Percentiles rank a stretch among this genome's conserved stretches.
phyloP scores from a whole-genome alignment of 2,888 invertebrate genomes.

The Mythimna ferrago region DNA sequence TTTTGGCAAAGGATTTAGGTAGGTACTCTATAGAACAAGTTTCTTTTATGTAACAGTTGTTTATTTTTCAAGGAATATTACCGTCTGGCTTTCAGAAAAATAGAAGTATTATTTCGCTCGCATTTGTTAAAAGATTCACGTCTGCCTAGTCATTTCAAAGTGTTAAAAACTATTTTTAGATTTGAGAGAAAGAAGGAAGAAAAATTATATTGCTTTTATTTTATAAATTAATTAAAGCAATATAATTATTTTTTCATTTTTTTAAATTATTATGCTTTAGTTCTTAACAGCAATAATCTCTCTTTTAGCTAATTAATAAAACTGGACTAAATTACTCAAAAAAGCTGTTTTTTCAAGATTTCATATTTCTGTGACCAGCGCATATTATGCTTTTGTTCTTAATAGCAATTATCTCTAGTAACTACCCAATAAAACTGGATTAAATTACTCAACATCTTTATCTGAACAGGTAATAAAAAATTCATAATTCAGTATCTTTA shows the following conservation, averaged over 20 bases:
- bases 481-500: constrained; percentile 50
- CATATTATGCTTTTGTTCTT: not conserved
- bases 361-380: not conserved
- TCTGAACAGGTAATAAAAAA: constrained; percentile 21
- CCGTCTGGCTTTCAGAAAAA: constrained; percentile 37
- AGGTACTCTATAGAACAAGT: constrained; percentile 52
- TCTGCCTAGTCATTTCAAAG: constrained; percentile 6
- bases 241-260: too few species aligned
- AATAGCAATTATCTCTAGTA: constrained; percentile 5
- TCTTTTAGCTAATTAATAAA: too few species aligned
- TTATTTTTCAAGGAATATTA: constrained; percentile 40
- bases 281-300: too few species aligned
- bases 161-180: constrained; percentile 4
- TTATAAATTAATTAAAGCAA: too few species aligned
- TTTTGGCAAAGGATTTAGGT: constrained; percentile 37
- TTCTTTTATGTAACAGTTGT: constrained; percentile 38
- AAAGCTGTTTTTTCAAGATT: not conserved
- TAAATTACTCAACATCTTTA: constrained; percentile 17
- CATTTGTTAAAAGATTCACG: constrained; percentile 11
- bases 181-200: not conserved
- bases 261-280: too few species aligned
- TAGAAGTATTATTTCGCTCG: constrained; percentile 11
- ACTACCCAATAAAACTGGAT: constrained; percentile 5
- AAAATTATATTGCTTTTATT: not conserved
- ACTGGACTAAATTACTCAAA: too few species aligned